Evolutionary conservation across 2,797 vertebrate genomes (phyloP).

Genomic region (Schizothorax lantsangensis): DNA sequence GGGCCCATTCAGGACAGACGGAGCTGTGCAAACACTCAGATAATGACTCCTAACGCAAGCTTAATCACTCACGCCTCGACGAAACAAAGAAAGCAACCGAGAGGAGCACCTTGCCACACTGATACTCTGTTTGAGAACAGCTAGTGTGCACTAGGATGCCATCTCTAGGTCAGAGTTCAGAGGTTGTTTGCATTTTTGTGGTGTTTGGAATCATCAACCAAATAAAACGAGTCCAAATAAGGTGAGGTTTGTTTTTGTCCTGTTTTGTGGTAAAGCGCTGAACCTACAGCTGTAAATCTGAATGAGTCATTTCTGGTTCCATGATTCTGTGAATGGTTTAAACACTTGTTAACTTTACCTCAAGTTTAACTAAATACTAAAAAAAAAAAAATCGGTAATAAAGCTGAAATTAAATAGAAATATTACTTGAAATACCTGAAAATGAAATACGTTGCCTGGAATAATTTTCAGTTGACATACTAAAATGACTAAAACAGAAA

Average conservation of each 20-base stretch:
- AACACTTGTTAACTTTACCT: neutral
- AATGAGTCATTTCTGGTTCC: neutral
- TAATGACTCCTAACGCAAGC: constrained; percentile 65
- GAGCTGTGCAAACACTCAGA: constrained; percentile 64
- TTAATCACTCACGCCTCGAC: constrained; percentile 66
- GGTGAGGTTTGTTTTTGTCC: neutral
- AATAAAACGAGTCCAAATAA: neutral
- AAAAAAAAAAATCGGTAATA: neutral
- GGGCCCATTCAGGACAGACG: constrained; percentile 59
- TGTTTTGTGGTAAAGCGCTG: neutral
- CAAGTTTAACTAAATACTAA: neutral
- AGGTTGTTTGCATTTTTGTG: constrained; percentile 49
- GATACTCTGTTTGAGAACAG: constrained; percentile 52
- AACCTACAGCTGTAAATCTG: neutral
- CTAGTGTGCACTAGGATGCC: constrained; percentile 43
- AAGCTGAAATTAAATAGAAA: neutral
- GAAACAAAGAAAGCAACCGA: constrained; percentile 45
- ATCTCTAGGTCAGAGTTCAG: constrained; percentile 54
- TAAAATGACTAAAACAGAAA: neutral
- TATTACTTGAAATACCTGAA: neutral
- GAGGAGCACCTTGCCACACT: constrained; percentile 40
- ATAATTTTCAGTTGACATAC: neutral
- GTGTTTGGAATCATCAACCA: constrained; percentile 20
- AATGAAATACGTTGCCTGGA: neutral
- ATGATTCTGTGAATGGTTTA: neutral